Evolutionary conservation across 2,113 vertebrate genomes (phyloP), one percentile per base, ranked within the genome.

Genomic region (Empidonax alnorum): DNA sequence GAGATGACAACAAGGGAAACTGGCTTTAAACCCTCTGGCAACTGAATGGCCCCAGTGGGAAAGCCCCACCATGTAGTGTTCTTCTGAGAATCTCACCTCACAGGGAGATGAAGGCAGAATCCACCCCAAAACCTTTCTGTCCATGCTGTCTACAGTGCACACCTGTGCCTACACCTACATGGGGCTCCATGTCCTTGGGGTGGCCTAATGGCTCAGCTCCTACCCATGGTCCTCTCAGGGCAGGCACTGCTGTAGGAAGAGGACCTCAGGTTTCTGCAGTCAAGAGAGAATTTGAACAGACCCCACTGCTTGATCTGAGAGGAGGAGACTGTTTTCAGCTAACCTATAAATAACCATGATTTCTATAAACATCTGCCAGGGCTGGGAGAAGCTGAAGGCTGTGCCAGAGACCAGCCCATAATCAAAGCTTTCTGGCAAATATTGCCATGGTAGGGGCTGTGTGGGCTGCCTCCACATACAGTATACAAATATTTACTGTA

Each of bases 401-500:
- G 92, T 75, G 93, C 95, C 94, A 92, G 92, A 73, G 92, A 87
- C 93, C 87, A 93, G 67, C 87, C 92, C 73, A 33, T 95, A 81
- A 81, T 84, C 86, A 75, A 78, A 94, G 94, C 83, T 11, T 89
- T 90, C 86, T 94, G 96, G 93, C 87, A 96, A 87, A 91, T 84
- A 95, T 2, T 95, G 93, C 58, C 4, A 55, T 89, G 93, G 88
- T 69, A 76, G 86, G 61, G 90, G 81, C 73, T 86, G 94, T 90
- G 92, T 94, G 95, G 94, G 90, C 86, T 3, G 56, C 52, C 96
- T 96, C 76, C 76, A 27, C 10, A 55, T 95, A 90, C 86, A 94
- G 92, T 89, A 87, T 89, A 93, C 94, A 93, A 93, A 94, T 89
- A 96, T 92, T 96, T 93, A 96, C 96, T 92, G 94, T 93, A 88